phyloP scores from a whole-genome alignment of 2,797 vertebrate genomes.

The Acanthopagrus latus region DNA sequence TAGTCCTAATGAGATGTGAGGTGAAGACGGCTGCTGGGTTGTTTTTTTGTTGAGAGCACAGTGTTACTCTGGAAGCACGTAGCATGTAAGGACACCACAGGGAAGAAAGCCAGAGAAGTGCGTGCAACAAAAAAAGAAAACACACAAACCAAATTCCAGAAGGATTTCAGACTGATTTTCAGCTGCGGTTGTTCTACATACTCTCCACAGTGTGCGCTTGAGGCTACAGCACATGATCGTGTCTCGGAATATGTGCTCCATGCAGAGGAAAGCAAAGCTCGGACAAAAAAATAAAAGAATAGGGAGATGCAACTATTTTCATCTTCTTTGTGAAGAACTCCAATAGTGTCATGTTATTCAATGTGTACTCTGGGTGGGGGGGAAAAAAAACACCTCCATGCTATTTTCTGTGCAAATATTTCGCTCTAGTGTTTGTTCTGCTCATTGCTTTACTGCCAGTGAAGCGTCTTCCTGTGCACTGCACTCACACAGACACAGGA shows the following conservation, averaged over 20 bases:
- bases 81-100: slow-evolving; percentile 22
- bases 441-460: background rate
- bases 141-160: background rate
- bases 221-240: slow-evolving; percentile 32
- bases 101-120: slow-evolving; percentile 22
- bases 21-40: slow-evolving; percentile 36
- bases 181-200: slow-evolving; percentile 23
- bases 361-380: slow-evolving; percentile 5
- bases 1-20: slow-evolving; percentile 49
- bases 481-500: background rate
- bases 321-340: slow-evolving; percentile 2
- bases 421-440: slow-evolving; percentile 20
- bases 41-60: slow-evolving; percentile 19
- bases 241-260: slow-evolving; percentile 29
- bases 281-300: background rate
- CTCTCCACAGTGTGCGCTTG: slow-evolving; percentile 27
- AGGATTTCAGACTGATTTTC: slow-evolving; percentile 35
- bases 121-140: slow-evolving; percentile 9
- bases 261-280: slow-evolving; percentile 8
- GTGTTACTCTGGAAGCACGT: slow-evolving; percentile 10
- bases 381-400: background rate
- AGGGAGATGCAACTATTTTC: slow-evolving; percentile 25
- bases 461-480: background rate
- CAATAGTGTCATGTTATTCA: background rate
- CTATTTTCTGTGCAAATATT: slow-evolving; percentile 41